phyloP scores from a whole-genome alignment of 2,888 invertebrate genomes.

The Netelia fuscicornis region DNA sequence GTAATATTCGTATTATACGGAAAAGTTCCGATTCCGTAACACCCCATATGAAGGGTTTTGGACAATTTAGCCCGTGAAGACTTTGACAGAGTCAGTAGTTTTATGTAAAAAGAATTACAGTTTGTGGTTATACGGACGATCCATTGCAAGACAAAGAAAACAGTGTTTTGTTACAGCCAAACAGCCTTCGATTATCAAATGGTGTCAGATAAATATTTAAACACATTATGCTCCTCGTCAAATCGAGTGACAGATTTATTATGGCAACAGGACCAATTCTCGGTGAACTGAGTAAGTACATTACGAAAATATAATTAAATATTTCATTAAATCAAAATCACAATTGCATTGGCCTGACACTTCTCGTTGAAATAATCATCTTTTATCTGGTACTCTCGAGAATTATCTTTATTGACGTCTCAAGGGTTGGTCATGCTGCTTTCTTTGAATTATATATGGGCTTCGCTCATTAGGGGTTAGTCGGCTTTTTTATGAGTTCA shows the following conservation, averaged over 20 bases:
- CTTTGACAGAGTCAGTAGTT: too few relatives aligned
- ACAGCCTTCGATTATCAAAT: too few relatives aligned
- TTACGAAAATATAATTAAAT: slow-evolving; percentile 2
- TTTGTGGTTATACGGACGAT: too few relatives aligned
- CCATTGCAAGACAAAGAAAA: too few relatives aligned
- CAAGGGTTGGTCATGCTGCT: slow-evolving; percentile 49
- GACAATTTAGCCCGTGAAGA: too few relatives aligned
- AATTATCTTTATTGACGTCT: slow-evolving; percentile 9
- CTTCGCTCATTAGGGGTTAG: neutral
- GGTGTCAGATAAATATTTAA: too few relatives aligned
- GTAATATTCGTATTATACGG: too few relatives aligned
- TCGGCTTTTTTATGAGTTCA: neutral
- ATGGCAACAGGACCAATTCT: slow-evolving; percentile 8
- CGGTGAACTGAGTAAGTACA: slow-evolving; percentile 9
- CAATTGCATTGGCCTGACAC: too few relatives aligned
- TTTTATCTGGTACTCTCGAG: slow-evolving; percentile 2
- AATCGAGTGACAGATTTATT: neutral
- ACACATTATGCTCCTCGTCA: neutral
- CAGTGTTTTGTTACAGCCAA: too few relatives aligned
- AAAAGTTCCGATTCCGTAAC: too few relatives aligned
- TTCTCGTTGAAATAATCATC: neutral
- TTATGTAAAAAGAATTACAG: too few relatives aligned
- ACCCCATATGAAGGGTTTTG: too few relatives aligned
- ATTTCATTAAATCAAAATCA: neutral
- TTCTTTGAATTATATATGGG: neutral